Evolutionary conservation across 2,888 invertebrate species (phyloP), one percentile per base, ranked within the genome.

Genomic region (Epinotia brunnichana): DNA sequence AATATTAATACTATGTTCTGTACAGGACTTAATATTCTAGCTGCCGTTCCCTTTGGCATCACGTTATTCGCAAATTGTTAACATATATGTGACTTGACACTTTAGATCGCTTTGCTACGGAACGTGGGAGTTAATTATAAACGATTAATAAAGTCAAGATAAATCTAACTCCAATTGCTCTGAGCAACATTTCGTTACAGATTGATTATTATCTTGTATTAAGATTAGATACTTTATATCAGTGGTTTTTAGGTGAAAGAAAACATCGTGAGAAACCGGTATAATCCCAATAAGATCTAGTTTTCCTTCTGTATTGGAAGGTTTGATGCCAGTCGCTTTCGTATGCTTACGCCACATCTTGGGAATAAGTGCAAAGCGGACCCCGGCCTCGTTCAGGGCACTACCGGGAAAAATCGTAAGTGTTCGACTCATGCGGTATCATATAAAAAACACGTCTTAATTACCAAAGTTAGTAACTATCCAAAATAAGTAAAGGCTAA

Each of bases 91-190:
- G 21, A 21, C 61, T 41, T 61, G 44, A 44, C 21, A 61, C 1
- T 54, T 54, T 21, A 2, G 9, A 61, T 44, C 61, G 61, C 15
- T 44, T 61, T 24, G 61, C 41, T 44, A 9, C 44, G 13, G 21
- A 56, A 48, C 17, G 10, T 61, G 15, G 24, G 61, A 61, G 61
- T 44, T 61, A 44, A 61, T 61, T 61, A n/a, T n/a, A 61, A 61
- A 44, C 61, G 13, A 56, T 44, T 21, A 44, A 11, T 11, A 10
- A 17, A 59, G n/a, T 59, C 35, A 35, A 35, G 35, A 17, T 59
- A 17, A 35, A n/a, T 29, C 2, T 24, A 10, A 41, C 13, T 48
- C 48, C 48, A 7, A 29, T 48, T 15, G n/a, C n/a, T 4, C 44
- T n/a, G 4, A 48, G 44, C 1, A 48, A 15, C 7, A n/a, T 48